These are phyloP conservation scores for Conops quadrifasciatus DNA, from an alignment of 2,888 invertebrate species.

Conservation along the genomic window DNA sequence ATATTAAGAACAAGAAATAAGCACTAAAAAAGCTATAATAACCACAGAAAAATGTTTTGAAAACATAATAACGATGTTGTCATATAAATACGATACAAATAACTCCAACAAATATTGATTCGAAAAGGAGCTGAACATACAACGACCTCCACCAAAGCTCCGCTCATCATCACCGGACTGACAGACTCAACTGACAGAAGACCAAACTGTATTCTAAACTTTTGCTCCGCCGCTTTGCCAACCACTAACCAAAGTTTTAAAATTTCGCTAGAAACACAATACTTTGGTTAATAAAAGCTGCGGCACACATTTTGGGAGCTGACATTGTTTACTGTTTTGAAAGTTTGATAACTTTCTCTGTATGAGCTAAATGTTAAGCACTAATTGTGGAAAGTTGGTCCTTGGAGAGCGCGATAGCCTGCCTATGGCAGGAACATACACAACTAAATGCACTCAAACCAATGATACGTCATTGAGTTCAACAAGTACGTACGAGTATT, in stretches of 20 bases:
- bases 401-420: not conserved
- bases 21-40: too few species aligned
- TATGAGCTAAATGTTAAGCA: conserved; percentile 34
- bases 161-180: too few species aligned
- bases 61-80: too few species aligned
- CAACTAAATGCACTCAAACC: too few species aligned
- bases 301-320: not conserved
- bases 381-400: conserved; percentile 34
- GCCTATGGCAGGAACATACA: too few species aligned
- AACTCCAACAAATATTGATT: too few species aligned
- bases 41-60: too few species aligned
- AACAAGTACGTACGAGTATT: not conserved
- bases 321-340: conserved; percentile 10
- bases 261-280: conserved; percentile 14
- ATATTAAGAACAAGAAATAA: too few species aligned
- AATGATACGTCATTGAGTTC: too few species aligned
- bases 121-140: too few species aligned
- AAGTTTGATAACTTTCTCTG: conserved; percentile 30
- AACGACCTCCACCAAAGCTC: too few species aligned
- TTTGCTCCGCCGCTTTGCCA: conserved; percentile 33
- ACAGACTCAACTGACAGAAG: not conserved
- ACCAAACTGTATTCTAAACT: conserved; percentile 18
- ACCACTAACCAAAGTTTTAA: conserved; percentile 22
- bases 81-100: too few species aligned
- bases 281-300: not conserved